These are phyloP conservation scores for Lamellibrachia luymesi DNA, from an alignment of 1,140 invertebrate genomes.

Conservation along the genomic window DNA sequence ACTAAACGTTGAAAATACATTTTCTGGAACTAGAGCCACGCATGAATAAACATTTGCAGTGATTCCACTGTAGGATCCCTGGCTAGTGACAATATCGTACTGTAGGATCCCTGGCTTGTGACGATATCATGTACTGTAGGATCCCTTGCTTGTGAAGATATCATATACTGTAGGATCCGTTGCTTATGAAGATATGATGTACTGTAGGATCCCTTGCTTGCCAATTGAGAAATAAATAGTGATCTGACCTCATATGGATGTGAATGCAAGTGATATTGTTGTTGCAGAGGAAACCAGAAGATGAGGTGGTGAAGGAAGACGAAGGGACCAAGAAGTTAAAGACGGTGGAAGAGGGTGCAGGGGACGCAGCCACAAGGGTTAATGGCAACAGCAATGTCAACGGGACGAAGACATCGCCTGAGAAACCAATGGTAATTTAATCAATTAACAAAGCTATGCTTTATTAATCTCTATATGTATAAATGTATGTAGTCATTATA, in stretches of 20 bases:
- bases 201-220: too few relatives aligned
- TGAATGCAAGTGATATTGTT: background rate
- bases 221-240: background rate
- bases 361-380: background rate
- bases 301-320: background rate
- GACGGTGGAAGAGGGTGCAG: background rate
- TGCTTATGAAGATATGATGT: too few relatives aligned
- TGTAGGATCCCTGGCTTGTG: too few relatives aligned
- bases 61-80: too few relatives aligned
- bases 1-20: too few relatives aligned
- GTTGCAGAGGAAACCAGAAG: background rate
- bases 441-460: background rate
- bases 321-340: background rate
- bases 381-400: background rate
- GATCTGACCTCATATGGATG: background rate
- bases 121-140: too few relatives aligned
- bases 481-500: too few relatives aligned
- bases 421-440: background rate
- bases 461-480: too few relatives aligned
- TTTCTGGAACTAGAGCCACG: background rate
- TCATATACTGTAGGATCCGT: too few relatives aligned
- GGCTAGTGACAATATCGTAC: too few relatives aligned
- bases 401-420: background rate
- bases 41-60: background rate
- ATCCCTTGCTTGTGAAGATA: too few relatives aligned